Evolutionary conservation across 2,113 vertebrate genomes (phyloP).

Genomic region (Vicugna pacos): DNA sequence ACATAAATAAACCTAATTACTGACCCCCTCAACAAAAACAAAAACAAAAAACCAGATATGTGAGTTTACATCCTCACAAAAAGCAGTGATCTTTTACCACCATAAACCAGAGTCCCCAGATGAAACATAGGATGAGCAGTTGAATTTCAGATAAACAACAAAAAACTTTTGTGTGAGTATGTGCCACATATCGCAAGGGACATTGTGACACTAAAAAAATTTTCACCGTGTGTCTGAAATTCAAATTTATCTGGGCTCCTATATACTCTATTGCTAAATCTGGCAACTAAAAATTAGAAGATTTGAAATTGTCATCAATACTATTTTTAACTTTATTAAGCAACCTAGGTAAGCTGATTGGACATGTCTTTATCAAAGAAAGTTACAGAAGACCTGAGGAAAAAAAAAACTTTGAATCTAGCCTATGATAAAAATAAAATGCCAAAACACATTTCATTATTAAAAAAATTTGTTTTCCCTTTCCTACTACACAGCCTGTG

Average conservation of each 20-base stretch:
- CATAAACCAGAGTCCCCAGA: neutral
- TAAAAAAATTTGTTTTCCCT: neutral
- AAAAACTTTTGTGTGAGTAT: neutral
- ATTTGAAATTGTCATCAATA: constrained; percentile 3
- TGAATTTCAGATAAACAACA: neutral
- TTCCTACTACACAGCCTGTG: neutral
- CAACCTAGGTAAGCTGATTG: neutral
- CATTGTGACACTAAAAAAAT: neutral
- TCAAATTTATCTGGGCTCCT: neutral
- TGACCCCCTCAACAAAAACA: too few relatives aligned
- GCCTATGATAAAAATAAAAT: constrained; percentile 54
- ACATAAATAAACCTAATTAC: too few relatives aligned
- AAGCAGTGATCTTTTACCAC: neutral
- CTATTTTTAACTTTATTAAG: neutral
- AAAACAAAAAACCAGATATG: too few relatives aligned
- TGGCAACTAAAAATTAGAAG: neutral
- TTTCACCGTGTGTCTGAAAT: neutral
- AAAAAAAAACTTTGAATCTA: neutral
- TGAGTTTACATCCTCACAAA: neutral
- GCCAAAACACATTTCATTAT: neutral
- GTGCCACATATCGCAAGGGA: neutral
- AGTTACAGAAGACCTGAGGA: neutral
- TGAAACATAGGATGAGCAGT: neutral
- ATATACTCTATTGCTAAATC: neutral
- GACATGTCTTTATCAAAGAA: neutral